Evolutionary conservation across 2,797 vertebrate species (phyloP), one percentile per base, ranked within the genome.

Genomic region (Ataeniobius toweri): DNA sequence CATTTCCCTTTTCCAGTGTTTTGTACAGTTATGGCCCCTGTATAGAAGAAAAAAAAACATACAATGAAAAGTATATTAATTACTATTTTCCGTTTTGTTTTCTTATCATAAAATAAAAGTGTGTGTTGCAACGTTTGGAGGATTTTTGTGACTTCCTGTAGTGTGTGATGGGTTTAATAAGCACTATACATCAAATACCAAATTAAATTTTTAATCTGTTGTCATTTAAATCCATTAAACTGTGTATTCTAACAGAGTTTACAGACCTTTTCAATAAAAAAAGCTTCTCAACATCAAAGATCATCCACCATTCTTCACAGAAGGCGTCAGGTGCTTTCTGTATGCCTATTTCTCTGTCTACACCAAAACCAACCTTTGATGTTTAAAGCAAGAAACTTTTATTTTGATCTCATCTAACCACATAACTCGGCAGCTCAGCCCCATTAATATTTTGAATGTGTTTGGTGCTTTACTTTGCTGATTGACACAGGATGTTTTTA

Each of bases 221-320:
- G 6, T 26, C 68, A 67, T 74, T 74, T 68, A 26, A 73, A 41
- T 28, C 7, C 53, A 73, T 67, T 51, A 71, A n/a, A 58, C 26
- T 46, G 22, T 59, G 36, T 51, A 67, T 68, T 79, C 39, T 31
- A 56, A 58, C 36, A 68, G 9, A 5, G 67, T 36, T 26, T 74
- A 55, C 71, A 65, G 31, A 58, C 20, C 39, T 22, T n/a, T 68
- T 73, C 18, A 50, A 36, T 22, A 59, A 68, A 76, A 71, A 71
- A 39, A 56, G 77, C n/a, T 26, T 68, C 61, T 31, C 71, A 74
- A 74, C 77, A 68, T 79, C 77, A 79, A 79, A 79, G 71, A 68
- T 74, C 28, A 61, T 48, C 20, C 61, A 74, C 10, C 13, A 26
- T 1, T 31, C 71, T 46, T 67, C 51, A 56, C 51, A 68, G 61